Percentiles rank a stretch among this genome's conserved stretches.
phyloP scores from a whole-genome alignment of 2,113 vertebrate species.

The Pseudonaja textilis region DNA sequence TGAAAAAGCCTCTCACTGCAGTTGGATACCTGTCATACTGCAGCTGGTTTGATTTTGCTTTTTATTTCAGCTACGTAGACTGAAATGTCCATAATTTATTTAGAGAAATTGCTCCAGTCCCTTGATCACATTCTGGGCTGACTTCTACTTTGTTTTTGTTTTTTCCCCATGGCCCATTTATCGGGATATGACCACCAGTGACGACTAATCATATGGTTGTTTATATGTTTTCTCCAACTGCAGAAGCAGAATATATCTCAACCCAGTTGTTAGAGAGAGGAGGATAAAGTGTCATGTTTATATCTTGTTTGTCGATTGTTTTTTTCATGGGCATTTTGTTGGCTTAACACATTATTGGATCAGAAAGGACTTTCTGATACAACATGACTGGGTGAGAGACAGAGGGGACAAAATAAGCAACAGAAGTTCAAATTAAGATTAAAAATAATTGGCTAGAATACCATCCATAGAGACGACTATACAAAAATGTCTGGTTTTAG shows the following conservation, averaged over 20 bases:
- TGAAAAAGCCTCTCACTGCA: not conserved
- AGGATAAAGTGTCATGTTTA: not conserved
- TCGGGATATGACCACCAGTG: not conserved
- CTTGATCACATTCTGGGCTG: not conserved
- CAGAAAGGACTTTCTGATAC: not conserved
- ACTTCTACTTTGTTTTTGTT: not conserved
- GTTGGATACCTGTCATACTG: not conserved
- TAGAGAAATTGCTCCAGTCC: not conserved
- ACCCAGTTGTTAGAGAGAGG: not conserved
- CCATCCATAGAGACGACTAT: not conserved
- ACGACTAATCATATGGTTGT: not conserved
- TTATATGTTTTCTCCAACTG: not conserved
- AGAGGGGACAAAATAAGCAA: not conserved
- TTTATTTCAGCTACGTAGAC: not conserved
- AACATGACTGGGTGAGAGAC: not conserved
- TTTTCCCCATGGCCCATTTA: not conserved
- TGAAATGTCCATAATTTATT: not conserved
- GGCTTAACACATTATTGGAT: not conserved
- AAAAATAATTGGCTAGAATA: not conserved
- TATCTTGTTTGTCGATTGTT: not conserved
- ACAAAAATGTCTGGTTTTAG: not conserved
- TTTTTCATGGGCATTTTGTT: not conserved
- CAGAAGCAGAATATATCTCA: not conserved
- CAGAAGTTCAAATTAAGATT: not conserved
- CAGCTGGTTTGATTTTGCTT: not conserved